phyloP scores from a whole-genome alignment of 1,140 invertebrate genomes.

The Delia radicum region DNA sequence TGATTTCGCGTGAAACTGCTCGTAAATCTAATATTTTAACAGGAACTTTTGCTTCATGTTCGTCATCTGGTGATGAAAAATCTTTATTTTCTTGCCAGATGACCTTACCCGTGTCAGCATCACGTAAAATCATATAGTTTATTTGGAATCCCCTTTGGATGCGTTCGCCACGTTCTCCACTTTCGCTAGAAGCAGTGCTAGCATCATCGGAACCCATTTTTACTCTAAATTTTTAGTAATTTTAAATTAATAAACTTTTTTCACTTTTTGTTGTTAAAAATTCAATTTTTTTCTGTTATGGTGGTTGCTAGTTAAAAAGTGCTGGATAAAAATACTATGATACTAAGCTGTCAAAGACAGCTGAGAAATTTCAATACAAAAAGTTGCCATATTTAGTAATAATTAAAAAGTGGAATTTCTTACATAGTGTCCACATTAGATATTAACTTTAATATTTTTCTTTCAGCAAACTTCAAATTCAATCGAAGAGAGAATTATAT shows the following conservation, averaged over 20 bases:
- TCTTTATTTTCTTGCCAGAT: slow-evolving; percentile 98
- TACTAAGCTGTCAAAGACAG: slow-evolving; percentile 2
- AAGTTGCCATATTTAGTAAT: too few relatives aligned
- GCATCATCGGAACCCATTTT: slow-evolving; percentile 50
- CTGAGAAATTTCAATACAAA: too few relatives aligned
- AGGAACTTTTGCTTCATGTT: slow-evolving; percentile 95
- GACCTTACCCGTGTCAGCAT: slow-evolving; percentile 91
- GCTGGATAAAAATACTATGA: not conserved
- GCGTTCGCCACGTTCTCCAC: slow-evolving; percentile 36
- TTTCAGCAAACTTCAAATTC: too few relatives aligned
- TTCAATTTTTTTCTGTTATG: not conserved
- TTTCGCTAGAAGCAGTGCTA: slow-evolving; percentile 26
- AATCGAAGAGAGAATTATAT: too few relatives aligned
- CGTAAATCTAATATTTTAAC: slow-evolving; percentile 95
- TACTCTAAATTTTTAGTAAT: slow-evolving; percentile 7
- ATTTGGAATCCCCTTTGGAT: slow-evolving; percentile 55
- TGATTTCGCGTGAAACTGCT: slow-evolving; percentile 95
- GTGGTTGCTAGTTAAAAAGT: not conserved
- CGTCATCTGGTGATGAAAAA: slow-evolving; percentile 84
- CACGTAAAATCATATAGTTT: slow-evolving; percentile 98
- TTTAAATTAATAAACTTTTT: not conserved
- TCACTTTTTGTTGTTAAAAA: not conserved
- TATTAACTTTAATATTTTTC: too few relatives aligned
- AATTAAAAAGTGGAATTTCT: too few relatives aligned
- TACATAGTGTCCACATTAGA: too few relatives aligned